Conservation (phyloP, 2,888 invertebrate genomes). For the Dynastes hyllus region DNA sequence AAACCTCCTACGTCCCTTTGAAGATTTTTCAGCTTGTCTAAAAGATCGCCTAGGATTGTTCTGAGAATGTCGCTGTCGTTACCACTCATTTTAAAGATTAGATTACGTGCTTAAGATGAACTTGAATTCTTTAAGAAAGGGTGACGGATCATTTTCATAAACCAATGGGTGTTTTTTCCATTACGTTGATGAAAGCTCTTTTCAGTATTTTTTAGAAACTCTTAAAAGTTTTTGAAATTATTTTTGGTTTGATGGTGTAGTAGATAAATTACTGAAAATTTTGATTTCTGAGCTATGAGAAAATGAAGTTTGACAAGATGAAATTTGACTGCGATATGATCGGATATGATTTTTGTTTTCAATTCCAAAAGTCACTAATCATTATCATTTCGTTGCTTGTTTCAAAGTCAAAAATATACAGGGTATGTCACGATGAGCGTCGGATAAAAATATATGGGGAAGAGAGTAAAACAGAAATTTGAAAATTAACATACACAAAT, state of each 20-base stretch:
- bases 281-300: background rate
- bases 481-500: too few relatives aligned
- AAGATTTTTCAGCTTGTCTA: conserved; percentile 67
- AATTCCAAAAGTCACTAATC: too few relatives aligned
- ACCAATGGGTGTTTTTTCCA: conserved; percentile 69
- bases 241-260: background rate
- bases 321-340: too few relatives aligned
- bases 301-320: background rate
- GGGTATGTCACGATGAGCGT: too few relatives aligned
- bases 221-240: background rate
- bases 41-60: conserved; percentile 66
- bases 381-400: too few relatives aligned
- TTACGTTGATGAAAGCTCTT: too few relatives aligned
- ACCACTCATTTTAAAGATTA: conserved; percentile 56
- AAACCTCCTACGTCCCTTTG: conserved; percentile 70
- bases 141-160: conserved; percentile 11
- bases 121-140: conserved; percentile 1
- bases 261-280: conserved; percentile 2
- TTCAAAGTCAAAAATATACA: too few relatives aligned
- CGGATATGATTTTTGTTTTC: too few relatives aligned
- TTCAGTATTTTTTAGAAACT: too few relatives aligned
- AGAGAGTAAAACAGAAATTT: too few relatives aligned
- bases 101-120: background rate
- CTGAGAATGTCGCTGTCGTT: conserved; percentile 59
- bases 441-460: too few relatives aligned